These are phyloP conservation scores for Xanthorhoe designata DNA, from an alignment of 2,888 invertebrate species.

Conservation along the genomic window DNA sequence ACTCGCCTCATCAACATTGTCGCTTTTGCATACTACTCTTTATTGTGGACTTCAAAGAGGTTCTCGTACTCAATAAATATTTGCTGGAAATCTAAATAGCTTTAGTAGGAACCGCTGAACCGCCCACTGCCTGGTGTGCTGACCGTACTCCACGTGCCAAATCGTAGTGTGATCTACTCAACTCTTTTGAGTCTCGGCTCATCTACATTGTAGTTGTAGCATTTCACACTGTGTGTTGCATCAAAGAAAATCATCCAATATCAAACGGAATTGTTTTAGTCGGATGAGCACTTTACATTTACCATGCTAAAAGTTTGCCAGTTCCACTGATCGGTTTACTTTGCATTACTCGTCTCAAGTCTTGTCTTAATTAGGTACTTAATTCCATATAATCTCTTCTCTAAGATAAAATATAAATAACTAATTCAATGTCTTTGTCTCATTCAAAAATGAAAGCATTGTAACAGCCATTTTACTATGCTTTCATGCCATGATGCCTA, in stretches of 20 bases:
- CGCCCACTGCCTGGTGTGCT: constrained; percentile 9
- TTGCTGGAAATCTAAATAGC: constrained; percentile 1
- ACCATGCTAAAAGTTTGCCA: neutral
- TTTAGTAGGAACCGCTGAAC: neutral
- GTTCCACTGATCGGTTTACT: too few relatives aligned
- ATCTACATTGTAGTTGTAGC: constrained; percentile 22
- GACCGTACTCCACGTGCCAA: constrained; percentile 25
- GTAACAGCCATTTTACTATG: too few relatives aligned
- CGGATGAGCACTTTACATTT: neutral
- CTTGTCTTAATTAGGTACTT: too few relatives aligned
- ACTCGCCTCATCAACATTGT: constrained; percentile 10
- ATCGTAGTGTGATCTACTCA: constrained; percentile 15
- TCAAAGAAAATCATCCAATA: constrained; percentile 5
- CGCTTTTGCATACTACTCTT: constrained; percentile 8
- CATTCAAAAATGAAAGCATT: too few relatives aligned
- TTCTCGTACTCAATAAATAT: neutral
- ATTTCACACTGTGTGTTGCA: constrained; percentile 3
- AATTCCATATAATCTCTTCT: too few relatives aligned
- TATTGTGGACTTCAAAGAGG: constrained; percentile 13
- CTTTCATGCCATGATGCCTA: neutral
- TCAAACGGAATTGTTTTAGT: neutral
- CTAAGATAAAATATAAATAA: too few relatives aligned
- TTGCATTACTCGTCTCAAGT: too few relatives aligned
- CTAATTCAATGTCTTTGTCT: too few relatives aligned
- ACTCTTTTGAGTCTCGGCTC: constrained; percentile 15